Evolutionary conservation across 2,888 invertebrate species (phyloP), one percentile per base, ranked within the genome.

Genomic region (Encarsia formosa): DNA sequence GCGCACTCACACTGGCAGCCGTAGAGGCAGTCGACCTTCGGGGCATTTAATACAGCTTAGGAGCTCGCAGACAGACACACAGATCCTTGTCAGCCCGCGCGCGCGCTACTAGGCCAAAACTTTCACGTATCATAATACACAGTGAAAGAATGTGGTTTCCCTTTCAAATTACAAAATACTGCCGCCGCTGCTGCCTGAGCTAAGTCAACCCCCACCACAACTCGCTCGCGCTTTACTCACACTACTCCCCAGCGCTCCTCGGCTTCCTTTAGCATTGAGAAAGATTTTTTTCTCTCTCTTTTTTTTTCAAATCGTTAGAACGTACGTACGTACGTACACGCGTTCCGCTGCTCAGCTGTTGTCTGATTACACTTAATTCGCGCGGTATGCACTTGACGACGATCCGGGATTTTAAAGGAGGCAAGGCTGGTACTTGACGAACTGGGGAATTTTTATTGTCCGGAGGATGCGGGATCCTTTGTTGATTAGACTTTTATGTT

Each of bases 111-210:
- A 65, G 66, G 66, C 67, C 66, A 70, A n/a, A n/a, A 71, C 71
- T 71, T 71, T 71, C 71, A 70, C 71, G 71, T 71, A 71, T 71
- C 69, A 71, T 71, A 71, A 71, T 70, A 68, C 67, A 66, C 66
- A 66, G 68, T 68, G 64, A 66, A 71, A 71, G 71, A 71, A 71
- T 71, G 71, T 68, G 69, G 71, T 71, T 71, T 71, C 69, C 71
- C 71, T 71, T 71, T 71, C 70, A 71, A 71, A 71, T 71, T 71
- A 71, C 71, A 71, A 71, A 71, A 71, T 71, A 67, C 65, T 60
- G 63, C 56, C 58, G 58, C 57, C 47, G 52, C 46, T 37, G 15
- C 23, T 5, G 38, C 35, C 3, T 20, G 20, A 3, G 22, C 16
- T 16, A 23, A 20, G 9, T 41, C 8, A 31, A 13, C 29, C 34